Conservation (phyloP, 2,113 vertebrate species). For the Periophthalmodon schlosseri region DNA sequence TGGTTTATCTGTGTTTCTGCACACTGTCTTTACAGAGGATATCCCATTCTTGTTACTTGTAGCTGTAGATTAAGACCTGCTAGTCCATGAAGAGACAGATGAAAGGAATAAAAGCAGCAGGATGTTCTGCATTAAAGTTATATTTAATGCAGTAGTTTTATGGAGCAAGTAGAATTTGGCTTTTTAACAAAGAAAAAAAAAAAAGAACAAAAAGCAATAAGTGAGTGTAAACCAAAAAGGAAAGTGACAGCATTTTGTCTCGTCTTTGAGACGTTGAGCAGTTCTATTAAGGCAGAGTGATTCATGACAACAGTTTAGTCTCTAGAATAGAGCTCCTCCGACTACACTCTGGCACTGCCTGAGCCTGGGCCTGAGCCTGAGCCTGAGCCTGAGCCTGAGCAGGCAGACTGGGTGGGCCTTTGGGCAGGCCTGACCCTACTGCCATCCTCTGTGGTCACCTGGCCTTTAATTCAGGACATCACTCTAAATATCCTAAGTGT, state of each 20-base stretch:
- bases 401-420: conserved; percentile 48
- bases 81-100: conserved; percentile 20
- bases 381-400: conserved; percentile 15
- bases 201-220: background rate
- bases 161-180: background rate
- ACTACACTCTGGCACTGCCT: conserved; percentile 47
- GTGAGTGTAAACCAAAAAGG: background rate
- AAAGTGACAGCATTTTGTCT: background rate
- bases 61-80: background rate
- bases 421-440: conserved; percentile 33
- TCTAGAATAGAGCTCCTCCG: conserved; percentile 48
- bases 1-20: conserved; percentile 30
- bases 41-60: conserved; percentile 26
- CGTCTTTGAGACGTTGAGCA: conserved; percentile 33
- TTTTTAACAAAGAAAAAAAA: background rate
- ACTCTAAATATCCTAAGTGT: conserved; percentile 29
- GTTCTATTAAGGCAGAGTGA: conserved; percentile 30
- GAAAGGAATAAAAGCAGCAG: conserved; percentile 35
- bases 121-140: conserved; percentile 36
- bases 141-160: conserved; percentile 60
- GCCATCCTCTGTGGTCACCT: conserved; percentile 61
- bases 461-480: conserved; percentile 63
- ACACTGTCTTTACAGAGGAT: conserved; percentile 14
- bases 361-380: conserved; percentile 8
- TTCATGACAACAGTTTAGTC: conserved; percentile 20